A percentile compares a stretch with the other conserved stretches of the same genome.
These are phyloP conservation scores for Drosophila cognata DNA, from an alignment of 2,888 invertebrate genomes.

Conservation along the genomic window DNA sequence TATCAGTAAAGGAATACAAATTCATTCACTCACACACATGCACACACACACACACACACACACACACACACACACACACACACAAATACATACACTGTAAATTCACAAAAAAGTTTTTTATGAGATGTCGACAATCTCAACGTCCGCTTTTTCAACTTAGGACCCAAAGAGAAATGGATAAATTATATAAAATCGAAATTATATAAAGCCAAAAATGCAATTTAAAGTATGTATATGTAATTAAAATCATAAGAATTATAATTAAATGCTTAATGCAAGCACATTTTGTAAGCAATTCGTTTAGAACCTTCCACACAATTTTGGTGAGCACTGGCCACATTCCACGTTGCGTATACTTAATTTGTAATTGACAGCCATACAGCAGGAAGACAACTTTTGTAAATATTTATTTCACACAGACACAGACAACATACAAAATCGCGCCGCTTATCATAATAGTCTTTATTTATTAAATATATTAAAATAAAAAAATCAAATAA, in stretches of 20 bases:
- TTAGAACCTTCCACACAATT: conserved; percentile 42
- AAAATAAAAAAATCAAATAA: conserved; percentile 17
- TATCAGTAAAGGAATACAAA: conserved; percentile 80
- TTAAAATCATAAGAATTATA: conserved; percentile 29
- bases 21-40: conserved; percentile 41
- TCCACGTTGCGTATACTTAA: conserved; percentile 52
- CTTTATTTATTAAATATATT: conserved; percentile 32
- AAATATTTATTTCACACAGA: conserved; percentile 68
- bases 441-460: conserved; percentile 35
- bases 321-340: conserved; percentile 50
- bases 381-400: conserved; percentile 64
- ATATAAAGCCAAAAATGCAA: conserved; percentile 48
- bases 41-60: conserved; percentile 19
- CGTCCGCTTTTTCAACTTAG: conserved; percentile 72
- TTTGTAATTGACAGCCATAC: conserved; percentile 30
- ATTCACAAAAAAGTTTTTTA: conserved; percentile 65
- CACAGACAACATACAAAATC: conserved; percentile 9
- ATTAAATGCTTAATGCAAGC: conserved; percentile 39
- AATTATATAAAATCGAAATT: conserved; percentile 26
- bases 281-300: conserved; percentile 63
- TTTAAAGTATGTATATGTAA: conserved; percentile 35
- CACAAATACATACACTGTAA: conserved; percentile 62
- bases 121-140: conserved; percentile 63
- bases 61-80: conserved; percentile 21
- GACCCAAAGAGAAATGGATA: conserved; percentile 31